Percentiles rank a stretch among this genome's conserved stretches.
Evolutionary conservation across 2,888 invertebrate genomes (phyloP).

Genomic region (Seladonia tumulorum): DNA sequence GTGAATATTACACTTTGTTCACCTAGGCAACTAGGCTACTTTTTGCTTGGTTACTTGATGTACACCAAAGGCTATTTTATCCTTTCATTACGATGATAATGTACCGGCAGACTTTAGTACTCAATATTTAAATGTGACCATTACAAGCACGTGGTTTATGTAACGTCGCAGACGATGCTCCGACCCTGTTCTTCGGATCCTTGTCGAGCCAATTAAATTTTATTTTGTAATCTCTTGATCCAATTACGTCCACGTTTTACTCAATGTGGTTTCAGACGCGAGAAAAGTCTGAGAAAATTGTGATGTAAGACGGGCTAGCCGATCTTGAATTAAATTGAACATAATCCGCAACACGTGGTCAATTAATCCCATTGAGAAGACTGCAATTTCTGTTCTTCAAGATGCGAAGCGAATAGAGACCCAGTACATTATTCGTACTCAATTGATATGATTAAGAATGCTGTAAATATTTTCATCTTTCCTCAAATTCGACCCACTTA

Average conservation of each 20-base stretch:
- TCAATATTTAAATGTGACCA: background rate
- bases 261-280: background rate
- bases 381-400: too few species aligned
- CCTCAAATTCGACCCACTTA: too few species aligned
- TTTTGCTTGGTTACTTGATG: background rate
- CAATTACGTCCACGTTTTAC: background rate
- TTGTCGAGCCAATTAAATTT: background rate
- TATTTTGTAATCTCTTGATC: background rate
- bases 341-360: too few species aligned
- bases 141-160: background rate
- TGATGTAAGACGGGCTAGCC: background rate
- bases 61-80: background rate
- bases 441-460: too few species aligned
- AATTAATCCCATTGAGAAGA: too few species aligned
- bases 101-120: background rate
- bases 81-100: constrained; percentile 7
- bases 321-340: background rate
- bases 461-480: too few species aligned
- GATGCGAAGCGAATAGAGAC: too few species aligned
- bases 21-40: background rate
- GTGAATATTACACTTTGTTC: background rate
- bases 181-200: background rate
- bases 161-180: background rate
- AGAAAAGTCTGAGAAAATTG: background rate
- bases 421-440: too few species aligned